Percentiles rank a stretch among this genome's conserved stretches.
These are phyloP conservation scores for human (Homo sapiens) DNA, from an alignment of 2,113 vertebrate genomes.

Conservation along the genomic window DNA sequence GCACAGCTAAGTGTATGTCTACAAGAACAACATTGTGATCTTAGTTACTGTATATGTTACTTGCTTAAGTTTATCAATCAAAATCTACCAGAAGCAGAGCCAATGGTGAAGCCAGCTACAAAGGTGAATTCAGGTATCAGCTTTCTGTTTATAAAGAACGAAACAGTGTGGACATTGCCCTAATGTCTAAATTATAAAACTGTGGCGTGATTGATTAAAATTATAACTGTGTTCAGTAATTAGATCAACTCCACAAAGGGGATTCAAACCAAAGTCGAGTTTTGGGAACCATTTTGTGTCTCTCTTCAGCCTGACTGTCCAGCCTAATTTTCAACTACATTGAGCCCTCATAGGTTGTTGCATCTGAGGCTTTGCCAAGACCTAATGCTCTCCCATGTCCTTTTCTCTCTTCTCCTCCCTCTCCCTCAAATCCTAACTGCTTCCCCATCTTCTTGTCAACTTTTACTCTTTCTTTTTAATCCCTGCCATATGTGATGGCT, in stretches of 20 bases:
- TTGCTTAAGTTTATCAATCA: constrained; percentile 64
- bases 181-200: background rate
- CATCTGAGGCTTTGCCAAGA: background rate
- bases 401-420: background rate
- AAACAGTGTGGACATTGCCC: background rate
- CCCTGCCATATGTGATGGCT: background rate
- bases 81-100: constrained; percentile 32
- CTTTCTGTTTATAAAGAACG: background rate
- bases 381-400: background rate
- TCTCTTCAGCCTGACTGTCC: background rate
- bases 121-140: background rate
- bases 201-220: background rate
- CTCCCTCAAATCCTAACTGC: background rate
- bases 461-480: background rate
- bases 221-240: background rate
- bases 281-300: background rate
- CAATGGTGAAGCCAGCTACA: background rate
- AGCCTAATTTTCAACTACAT: background rate
- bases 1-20: constrained; percentile 52
- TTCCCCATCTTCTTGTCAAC: background rate
- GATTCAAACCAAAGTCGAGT: background rate
- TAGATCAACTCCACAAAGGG: background rate
- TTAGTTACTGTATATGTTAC: constrained; percentile 70
- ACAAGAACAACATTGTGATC: constrained; percentile 37
- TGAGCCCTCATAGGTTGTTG: background rate